Percentiles rank a stretch among this genome's conserved stretches.
These are phyloP conservation scores for Oncorhynchus keta DNA, from an alignment of 2,113 vertebrate genomes.

Conservation along the genomic window DNA sequence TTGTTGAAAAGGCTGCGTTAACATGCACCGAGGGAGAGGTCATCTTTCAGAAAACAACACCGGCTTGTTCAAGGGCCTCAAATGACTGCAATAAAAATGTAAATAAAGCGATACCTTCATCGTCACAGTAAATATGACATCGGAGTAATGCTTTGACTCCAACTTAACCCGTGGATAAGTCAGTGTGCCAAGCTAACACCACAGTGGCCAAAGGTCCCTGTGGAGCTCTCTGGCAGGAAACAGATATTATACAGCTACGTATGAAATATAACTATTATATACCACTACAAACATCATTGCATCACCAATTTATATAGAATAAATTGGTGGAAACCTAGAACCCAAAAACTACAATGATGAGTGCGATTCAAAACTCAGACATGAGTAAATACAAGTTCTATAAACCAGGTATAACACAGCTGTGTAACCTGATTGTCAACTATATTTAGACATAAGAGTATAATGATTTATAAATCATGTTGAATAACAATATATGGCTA, in stretches of 20 bases:
- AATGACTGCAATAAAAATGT: constrained; percentile 24
- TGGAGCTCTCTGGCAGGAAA: no score
- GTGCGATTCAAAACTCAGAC: constrained; percentile 16
- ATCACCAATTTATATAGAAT: constrained; percentile 43
- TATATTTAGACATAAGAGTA: no score
- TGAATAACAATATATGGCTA: no score
- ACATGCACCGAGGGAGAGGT: constrained; percentile 32
- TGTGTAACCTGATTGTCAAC: no score
- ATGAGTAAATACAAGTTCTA: neutral
- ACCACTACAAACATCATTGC: neutral
- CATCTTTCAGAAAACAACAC: constrained; percentile 22
- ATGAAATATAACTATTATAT: neutral
- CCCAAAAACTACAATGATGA: constrained; percentile 29
- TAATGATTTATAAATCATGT: neutral
- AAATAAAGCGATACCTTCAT: constrained; percentile 1
- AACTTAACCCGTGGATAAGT: no score
- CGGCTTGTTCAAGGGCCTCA: constrained; percentile 11
- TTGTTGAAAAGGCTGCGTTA: constrained; percentile 33
- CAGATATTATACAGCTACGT: no score
- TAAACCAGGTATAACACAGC: neutral
- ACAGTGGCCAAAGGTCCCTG: no score
- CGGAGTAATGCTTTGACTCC: no score
- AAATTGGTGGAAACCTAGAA: constrained; percentile 22
- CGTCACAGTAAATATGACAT: constrained; percentile 34
- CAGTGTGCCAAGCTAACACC: no score